A percentile compares a stretch with the other conserved stretches of the same genome.
Conservation (phyloP, 2,888 invertebrate genomes). For the Hedychridium roseum region DNA sequence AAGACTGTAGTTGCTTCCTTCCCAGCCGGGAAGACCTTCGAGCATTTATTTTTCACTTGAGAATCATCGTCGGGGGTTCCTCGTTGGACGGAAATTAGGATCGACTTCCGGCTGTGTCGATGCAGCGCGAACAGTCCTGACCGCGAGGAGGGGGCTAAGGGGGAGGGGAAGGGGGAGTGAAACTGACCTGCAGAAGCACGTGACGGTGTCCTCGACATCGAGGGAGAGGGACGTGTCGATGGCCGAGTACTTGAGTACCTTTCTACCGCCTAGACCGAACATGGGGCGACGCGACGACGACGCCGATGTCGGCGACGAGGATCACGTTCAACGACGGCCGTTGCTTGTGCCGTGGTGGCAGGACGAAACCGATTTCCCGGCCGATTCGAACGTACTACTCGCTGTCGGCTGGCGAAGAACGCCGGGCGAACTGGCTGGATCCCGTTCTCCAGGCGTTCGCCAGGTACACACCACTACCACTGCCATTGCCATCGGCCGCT, state of each 20-base stretch:
- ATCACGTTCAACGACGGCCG: neutral
- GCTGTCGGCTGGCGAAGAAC: constrained; percentile 25
- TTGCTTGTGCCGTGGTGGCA: too few relatives aligned
- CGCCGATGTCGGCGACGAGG: too few relatives aligned
- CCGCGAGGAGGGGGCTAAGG: neutral
- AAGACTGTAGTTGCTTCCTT: too few relatives aligned
- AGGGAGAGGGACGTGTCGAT: constrained; percentile 68
- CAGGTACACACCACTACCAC: constrained; percentile 5
- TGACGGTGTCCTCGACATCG: constrained; percentile 77
- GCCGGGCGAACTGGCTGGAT: constrained; percentile 36
- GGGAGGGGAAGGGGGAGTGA: neutral
- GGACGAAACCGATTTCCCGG: too few relatives aligned
- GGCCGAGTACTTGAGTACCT: constrained; percentile 58
- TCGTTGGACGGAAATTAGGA: too few relatives aligned
- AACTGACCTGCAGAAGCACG: constrained; percentile 82
- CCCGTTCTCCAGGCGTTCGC: constrained; percentile 34
- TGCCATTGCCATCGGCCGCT: neutral
- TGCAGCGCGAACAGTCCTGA: too few relatives aligned
- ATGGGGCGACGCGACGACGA: constrained; percentile 28
- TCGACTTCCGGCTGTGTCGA: too few relatives aligned
- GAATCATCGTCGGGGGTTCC: too few relatives aligned
- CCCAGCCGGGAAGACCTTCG: too few relatives aligned
- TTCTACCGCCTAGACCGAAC: constrained; percentile 52
- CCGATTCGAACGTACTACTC: too few relatives aligned
- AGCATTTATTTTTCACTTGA: too few relatives aligned